Evolutionary conservation across 2,888 invertebrate species (phyloP).

Genomic region (Lordiphosa fenestrarum): DNA sequence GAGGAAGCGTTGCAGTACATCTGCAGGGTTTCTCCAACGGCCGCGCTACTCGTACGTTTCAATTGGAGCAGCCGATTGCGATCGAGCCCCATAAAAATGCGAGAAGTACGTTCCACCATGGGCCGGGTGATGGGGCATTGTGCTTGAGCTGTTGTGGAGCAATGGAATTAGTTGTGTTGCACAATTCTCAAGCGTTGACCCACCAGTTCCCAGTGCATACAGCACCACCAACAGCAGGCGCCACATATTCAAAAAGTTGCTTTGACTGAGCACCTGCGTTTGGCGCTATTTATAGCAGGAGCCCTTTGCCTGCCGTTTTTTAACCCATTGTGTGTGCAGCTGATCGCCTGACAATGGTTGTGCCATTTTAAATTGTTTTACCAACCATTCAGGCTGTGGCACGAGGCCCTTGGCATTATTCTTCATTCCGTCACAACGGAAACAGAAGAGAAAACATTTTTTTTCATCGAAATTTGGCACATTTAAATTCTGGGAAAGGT

Average conservation of each 20-base stretch:
- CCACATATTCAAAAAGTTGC: conserved; percentile 8
- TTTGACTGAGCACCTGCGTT: neutral
- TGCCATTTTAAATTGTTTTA: neutral
- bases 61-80: conserved; percentile 7
- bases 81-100: conserved; percentile 17
- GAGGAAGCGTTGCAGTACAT: conserved; percentile 25
- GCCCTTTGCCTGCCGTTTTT: neutral
- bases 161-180: neutral
- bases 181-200: neutral
- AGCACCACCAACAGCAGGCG: conserved; percentile 13
- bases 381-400: too few relatives aligned
- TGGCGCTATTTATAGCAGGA: conserved; percentile 22
- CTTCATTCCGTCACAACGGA: too few relatives aligned
- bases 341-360: conserved; percentile 5
- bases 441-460: too few relatives aligned
- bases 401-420: too few relatives aligned
- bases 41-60: conserved; percentile 16
- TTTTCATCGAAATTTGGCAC: too few relatives aligned
- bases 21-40: conserved; percentile 14
- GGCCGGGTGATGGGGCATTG: conserved; percentile 23
- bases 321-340: conserved; percentile 11
- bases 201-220: conserved; percentile 11
- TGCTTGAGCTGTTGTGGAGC: conserved; percentile 2
- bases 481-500: too few relatives aligned
- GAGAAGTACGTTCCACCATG: conserved; percentile 18